Evolutionary conservation across 92 coral and sea anemone genomes (phyloP).

Genomic region (Diadumene lineata): DNA sequence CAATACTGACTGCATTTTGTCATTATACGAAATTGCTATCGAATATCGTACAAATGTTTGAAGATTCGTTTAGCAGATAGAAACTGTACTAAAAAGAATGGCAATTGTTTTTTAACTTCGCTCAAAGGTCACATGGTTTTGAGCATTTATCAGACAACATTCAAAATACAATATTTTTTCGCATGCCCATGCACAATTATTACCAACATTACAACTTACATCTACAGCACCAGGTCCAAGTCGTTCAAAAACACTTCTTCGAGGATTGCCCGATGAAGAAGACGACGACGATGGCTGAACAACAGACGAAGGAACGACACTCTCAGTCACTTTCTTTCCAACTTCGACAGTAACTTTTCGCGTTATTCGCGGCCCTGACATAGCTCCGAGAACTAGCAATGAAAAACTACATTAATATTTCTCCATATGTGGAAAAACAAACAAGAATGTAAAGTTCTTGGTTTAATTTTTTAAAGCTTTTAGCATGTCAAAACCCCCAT

Average conservation of each 20-base stretch:
- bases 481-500: conserved; percentile 2
- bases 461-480: not conserved
- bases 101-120: too few species aligned
- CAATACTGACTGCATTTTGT: too few species aligned
- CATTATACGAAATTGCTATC: too few species aligned
- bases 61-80: too few species aligned
- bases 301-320: conserved; percentile 44
- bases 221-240: conserved; percentile 96
- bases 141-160: not conserved
- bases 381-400: conserved; percentile 1
- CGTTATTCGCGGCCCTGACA: conserved; percentile 96
- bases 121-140: not conserved
- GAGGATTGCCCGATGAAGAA: conserved; percentile 41
- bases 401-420: not conserved
- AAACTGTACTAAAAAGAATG: too few species aligned
- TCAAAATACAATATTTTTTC: too few species aligned
- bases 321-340: conserved; percentile 78
- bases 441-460: not conserved
- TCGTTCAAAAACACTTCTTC: conserved; percentile 96
- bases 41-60: too few species aligned
- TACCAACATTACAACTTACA: conserved; percentile 43
- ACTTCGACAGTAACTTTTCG: conserved; percentile 98
- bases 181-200: not conserved
- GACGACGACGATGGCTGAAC: conserved; percentile 41
- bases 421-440: not conserved